A percentile compares a stretch with the other conserved stretches of the same genome.
Conservation (phyloP, 2,797 vertebrate genomes). For the Leucoraja ocellata region DNA sequence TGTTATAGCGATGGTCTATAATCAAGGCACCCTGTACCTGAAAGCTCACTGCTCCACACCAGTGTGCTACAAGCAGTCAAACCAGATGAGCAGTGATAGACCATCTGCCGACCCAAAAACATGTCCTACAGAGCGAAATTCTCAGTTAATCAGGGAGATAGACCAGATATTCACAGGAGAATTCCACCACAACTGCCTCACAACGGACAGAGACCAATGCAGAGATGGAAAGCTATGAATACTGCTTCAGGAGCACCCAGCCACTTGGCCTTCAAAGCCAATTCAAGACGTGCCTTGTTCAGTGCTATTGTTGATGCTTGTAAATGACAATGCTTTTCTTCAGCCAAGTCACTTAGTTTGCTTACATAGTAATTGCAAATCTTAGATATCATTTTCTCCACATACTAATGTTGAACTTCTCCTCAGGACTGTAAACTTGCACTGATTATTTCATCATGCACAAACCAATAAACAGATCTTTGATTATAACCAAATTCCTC, state of each 20-base stretch:
- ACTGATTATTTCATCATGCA: not conserved
- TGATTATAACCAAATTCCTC: not conserved
- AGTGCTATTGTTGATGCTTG: not conserved
- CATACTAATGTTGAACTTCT: not conserved
- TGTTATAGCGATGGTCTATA: not conserved
- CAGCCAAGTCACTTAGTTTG: not conserved
- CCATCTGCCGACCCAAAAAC: not conserved
- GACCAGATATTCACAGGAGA: not conserved
- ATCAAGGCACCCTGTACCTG: not conserved
- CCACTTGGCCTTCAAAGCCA: not conserved
- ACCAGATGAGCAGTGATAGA: not conserved
- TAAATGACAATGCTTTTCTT: not conserved
- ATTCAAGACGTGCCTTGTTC: not conserved
- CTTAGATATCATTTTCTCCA: not conserved
- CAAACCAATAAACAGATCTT: not conserved
- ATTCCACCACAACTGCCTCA: not conserved
- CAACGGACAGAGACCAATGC: not conserved
- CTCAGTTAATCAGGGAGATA: not conserved
- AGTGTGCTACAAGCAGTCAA: not conserved
- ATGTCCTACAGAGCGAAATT: not conserved
- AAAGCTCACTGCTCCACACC: not conserved
- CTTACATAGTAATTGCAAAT: not conserved
- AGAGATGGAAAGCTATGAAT: not conserved
- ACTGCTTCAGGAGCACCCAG: not conserved
- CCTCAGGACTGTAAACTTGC: not conserved